Percentiles rank a stretch among this genome's conserved stretches.
Evolutionary conservation across 2,888 invertebrate genomes (phyloP).

Genomic region (Cephus sareptanus): DNA sequence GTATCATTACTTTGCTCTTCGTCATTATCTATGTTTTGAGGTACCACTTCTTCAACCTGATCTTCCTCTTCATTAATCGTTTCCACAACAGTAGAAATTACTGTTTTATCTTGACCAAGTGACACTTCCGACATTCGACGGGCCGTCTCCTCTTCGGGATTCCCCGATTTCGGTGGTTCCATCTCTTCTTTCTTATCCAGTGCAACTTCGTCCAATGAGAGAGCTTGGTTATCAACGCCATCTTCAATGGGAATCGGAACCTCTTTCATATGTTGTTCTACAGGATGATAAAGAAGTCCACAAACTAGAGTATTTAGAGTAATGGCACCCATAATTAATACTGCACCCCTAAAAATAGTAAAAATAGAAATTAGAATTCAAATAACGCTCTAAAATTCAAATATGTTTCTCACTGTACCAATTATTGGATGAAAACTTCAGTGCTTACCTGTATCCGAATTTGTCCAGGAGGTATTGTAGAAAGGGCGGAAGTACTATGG

Average conservation of each 20-base stretch:
- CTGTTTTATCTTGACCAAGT: not conserved
- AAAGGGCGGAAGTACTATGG: constrained; percentile 84
- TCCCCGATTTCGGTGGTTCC: not conserved
- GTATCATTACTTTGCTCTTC: not conserved
- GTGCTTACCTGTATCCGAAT: constrained; percentile 78
- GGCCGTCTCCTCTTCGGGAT: not conserved
- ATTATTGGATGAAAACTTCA: constrained; percentile 3
- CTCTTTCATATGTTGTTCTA: constrained; percentile 81
- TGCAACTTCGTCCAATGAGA: constrained; percentile 48
- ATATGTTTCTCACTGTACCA: constrained; percentile 1
- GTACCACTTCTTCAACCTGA: not conserved
- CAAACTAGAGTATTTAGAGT: constrained; percentile 86
- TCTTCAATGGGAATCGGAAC: constrained; percentile 57
- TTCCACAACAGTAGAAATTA: not conserved
- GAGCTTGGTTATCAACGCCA: constrained; percentile 59
- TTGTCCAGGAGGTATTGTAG: constrained; percentile 78
- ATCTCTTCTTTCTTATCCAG: constrained; percentile 38
- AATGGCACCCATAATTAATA: constrained; percentile 83
- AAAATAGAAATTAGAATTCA: constrained; percentile 1
- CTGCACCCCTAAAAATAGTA: constrained; percentile 74
- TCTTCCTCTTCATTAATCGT: constrained; percentile 3
- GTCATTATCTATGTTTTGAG: not conserved
- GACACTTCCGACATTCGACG: not conserved
- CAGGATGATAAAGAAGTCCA: constrained; percentile 85
- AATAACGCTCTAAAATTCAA: constrained; percentile 2